A percentile compares a stretch with the other conserved stretches of the same genome.
phyloP scores from a whole-genome alignment of 1,140 invertebrate species.

The Leptestheria dahalacensis region DNA sequence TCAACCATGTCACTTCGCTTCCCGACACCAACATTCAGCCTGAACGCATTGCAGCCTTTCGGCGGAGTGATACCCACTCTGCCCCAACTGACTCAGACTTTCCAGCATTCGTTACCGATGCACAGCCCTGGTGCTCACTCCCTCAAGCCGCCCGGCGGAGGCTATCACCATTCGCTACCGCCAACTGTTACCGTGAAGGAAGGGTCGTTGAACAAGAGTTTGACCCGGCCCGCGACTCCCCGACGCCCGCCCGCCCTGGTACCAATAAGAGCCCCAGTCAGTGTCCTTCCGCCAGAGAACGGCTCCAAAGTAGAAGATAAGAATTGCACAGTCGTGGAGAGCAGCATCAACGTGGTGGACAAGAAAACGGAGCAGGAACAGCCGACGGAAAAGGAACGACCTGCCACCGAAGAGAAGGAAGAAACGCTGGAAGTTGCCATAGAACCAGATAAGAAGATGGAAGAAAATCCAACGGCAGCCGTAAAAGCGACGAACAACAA shows the following conservation, averaged over 20 bases:
- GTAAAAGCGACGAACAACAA: too few relatives aligned
- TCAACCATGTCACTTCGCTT: background rate
- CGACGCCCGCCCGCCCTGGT: slow-evolving; percentile 7
- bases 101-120: background rate
- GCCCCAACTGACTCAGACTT: background rate
- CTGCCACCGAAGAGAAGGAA: too few relatives aligned
- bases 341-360: background rate
- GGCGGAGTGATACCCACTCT: background rate
- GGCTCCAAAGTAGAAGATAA: background rate
- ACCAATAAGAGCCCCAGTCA: background rate
- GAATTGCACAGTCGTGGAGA: background rate
- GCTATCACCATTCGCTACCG: slow-evolving; percentile 10
- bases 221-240: background rate
- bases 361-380: background rate
- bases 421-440: too few relatives aligned
- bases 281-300: background rate
- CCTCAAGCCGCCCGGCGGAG: background rate
- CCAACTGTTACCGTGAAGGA: slow-evolving; percentile 9
- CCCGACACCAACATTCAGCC: slow-evolving; percentile 1
- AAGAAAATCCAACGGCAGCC: too few relatives aligned
- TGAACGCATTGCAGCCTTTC: slow-evolving; percentile 5
- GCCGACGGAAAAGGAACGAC: too few relatives aligned
- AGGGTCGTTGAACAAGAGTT: background rate
- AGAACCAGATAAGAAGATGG: too few relatives aligned
- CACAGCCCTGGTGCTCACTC: background rate